Conservation (phyloP, 2,113 vertebrate genomes). For the Muntiacus muntjak region DNA sequence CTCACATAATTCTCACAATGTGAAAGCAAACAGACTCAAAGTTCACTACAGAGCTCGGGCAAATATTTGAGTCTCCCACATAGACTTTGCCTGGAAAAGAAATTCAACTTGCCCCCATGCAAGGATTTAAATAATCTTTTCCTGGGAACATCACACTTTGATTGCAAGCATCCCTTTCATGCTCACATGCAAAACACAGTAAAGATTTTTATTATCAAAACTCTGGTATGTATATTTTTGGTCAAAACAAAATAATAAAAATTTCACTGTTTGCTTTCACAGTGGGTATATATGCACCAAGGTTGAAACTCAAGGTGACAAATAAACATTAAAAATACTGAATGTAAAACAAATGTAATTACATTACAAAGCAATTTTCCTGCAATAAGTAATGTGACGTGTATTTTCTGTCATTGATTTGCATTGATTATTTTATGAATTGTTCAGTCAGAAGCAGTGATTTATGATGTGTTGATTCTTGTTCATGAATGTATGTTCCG, state of each 20-base stretch:
- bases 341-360: constrained; percentile 10
- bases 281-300: background rate
- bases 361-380: background rate
- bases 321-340: background rate
- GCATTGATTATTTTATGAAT: background rate
- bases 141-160: background rate
- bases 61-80: background rate
- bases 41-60: background rate
- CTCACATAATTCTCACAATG: background rate
- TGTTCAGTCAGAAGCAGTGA: background rate
- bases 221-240: background rate
- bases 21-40: background rate
- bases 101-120: background rate
- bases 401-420: background rate
- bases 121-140: background rate
- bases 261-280: background rate
- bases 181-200: background rate
- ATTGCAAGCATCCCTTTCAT: background rate
- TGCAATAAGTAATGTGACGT: background rate
- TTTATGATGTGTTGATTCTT: constrained; percentile 29
- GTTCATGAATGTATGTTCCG: background rate
- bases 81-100: background rate
- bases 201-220: background rate
- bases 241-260: background rate
- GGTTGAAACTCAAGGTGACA: background rate